Percentiles rank a stretch among this genome's conserved stretches.
phyloP scores from a whole-genome alignment of 2,888 invertebrate species.

The Drosophila gaucha region DNA sequence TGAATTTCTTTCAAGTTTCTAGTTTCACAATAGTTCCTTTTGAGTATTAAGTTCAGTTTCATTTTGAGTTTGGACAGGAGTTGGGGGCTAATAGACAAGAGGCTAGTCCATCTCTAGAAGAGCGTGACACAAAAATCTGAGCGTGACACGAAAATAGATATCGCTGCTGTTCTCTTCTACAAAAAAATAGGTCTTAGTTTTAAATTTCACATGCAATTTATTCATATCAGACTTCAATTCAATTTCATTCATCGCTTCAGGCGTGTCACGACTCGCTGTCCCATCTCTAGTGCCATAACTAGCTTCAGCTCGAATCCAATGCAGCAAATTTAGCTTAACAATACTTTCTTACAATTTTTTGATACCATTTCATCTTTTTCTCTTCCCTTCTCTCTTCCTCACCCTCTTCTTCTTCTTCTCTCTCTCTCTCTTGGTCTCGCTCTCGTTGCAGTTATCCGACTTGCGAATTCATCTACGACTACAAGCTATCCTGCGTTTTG shows the following conservation, averaged over 20 bases:
- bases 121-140: too few species aligned
- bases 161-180: too few species aligned
- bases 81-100: too few species aligned
- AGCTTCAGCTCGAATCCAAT: constrained; percentile 1
- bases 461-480: constrained; percentile 84
- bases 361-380: not conserved
- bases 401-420: not conserved
- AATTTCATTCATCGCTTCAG: too few species aligned
- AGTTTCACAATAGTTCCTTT: too few species aligned
- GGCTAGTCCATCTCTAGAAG: too few species aligned
- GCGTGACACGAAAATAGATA: too few species aligned
- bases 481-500: constrained; percentile 84
- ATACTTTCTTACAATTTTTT: constrained; percentile 2
- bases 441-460: constrained; percentile 78
- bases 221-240: not conserved
- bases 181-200: not conserved
- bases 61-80: too few species aligned
- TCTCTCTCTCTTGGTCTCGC: not conserved
- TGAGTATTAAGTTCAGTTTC: too few species aligned
- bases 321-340: not conserved
- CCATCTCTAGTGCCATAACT: not conserved
- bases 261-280: constrained; percentile 1
- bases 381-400: too few species aligned
- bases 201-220: not conserved
- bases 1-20: too few species aligned